phyloP scores from a whole-genome alignment of 2,888 invertebrate species.

The Epirrhoe tristata region DNA sequence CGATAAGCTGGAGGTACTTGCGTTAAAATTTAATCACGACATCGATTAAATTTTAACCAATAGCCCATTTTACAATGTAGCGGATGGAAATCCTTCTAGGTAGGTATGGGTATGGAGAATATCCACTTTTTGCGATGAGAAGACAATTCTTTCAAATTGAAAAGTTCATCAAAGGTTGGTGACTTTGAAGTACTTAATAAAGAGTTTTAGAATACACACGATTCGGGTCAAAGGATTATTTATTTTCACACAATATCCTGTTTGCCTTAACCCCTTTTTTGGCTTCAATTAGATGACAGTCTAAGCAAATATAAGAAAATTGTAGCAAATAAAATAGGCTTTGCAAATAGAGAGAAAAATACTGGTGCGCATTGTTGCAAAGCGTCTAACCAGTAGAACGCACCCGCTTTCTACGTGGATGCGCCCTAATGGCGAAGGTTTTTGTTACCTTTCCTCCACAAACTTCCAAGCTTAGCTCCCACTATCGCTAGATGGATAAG shows the following conservation, averaged over 20 bases:
- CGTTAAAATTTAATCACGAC: no score
- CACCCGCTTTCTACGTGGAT: constrained; percentile 6
- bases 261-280: not conserved
- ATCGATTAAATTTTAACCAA: no score
- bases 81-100: no score
- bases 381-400: not conserved
- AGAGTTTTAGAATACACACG: not conserved
- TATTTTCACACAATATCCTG: not conserved
- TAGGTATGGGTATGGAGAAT: no score
- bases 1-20: no score
- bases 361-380: not conserved
- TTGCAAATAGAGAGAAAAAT: no score
- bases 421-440: constrained; percentile 6
- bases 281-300: no score
- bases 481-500: constrained; percentile 34
- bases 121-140: no score
- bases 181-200: not conserved
- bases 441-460: constrained; percentile 12
- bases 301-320: not conserved
- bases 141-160: no score
- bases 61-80: no score
- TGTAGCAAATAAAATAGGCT: no score
- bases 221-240: not conserved
- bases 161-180: not conserved
- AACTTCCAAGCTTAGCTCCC: constrained; percentile 28